Conservation (phyloP, 2,113 vertebrate genomes). For the Hassar affinis region DNA sequence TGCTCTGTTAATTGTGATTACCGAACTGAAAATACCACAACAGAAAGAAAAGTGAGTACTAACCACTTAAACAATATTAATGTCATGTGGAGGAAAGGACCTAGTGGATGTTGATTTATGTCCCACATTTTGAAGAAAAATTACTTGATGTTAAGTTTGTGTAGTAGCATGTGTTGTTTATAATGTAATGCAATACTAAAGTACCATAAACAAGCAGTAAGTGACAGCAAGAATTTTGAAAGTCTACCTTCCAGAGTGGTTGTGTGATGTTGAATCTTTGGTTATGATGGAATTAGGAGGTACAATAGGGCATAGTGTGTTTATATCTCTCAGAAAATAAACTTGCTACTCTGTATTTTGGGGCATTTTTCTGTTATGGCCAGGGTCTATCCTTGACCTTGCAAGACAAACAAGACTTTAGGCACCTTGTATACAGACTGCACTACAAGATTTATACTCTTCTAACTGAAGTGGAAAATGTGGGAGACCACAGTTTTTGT, state of each 20-base stretch:
- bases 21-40: neutral
- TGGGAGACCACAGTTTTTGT: neutral
- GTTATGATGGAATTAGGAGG: neutral
- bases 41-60: neutral
- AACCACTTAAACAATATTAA: neutral
- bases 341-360: neutral
- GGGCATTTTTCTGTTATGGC: neutral
- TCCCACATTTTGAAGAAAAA: neutral
- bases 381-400: neutral
- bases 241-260: neutral
- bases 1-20: neutral
- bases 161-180: neutral
- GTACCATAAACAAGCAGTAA: neutral
- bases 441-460: neutral
- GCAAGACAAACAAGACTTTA: neutral
- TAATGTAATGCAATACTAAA: neutral
- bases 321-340: neutral
- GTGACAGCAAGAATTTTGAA: neutral
- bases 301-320: neutral
- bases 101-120: neutral
- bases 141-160: neutral
- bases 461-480: neutral
- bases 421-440: neutral
- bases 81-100: neutral
- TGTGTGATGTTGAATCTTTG: neutral